phyloP scores from a whole-genome alignment of 2,113 vertebrate genomes.

The Rissa tridactyla region DNA sequence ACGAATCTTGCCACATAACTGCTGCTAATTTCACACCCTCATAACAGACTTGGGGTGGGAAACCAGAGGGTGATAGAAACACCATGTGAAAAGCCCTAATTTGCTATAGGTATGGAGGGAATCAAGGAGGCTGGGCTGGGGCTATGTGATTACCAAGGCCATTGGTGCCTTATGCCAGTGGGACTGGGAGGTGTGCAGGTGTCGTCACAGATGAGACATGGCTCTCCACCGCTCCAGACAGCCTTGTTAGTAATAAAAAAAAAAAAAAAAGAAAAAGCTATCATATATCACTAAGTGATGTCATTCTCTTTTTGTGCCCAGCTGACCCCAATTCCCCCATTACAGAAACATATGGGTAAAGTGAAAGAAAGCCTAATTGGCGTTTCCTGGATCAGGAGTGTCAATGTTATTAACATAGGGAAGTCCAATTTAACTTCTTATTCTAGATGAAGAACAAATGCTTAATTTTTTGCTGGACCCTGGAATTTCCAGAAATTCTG shows the following conservation, averaged over 20 bases:
- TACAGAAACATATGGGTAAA: background rate
- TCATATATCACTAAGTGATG: background rate
- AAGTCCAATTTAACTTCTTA: background rate
- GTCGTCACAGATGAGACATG: rapidly evolving
- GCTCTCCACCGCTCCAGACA: background rate
- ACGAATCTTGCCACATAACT: background rate
- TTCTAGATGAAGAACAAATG: background rate
- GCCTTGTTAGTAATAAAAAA: background rate
- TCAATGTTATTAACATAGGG: background rate
- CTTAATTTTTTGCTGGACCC: background rate
- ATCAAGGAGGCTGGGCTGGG: background rate
- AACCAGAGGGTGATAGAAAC: background rate
- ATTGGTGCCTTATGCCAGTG: background rate
- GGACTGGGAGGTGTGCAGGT: background rate
- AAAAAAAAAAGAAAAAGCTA: rapidly evolving
- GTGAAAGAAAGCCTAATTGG: background rate
- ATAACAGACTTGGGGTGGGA: background rate
- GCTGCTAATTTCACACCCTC: background rate
- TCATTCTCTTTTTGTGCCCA: background rate
- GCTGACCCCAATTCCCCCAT: background rate
- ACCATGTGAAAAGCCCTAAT: rapidly evolving
- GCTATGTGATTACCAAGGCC: background rate
- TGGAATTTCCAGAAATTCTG: background rate
- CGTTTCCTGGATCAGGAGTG: background rate
- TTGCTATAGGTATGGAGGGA: background rate